Percentiles rank a stretch among this genome's conserved stretches.
Evolutionary conservation across 2,113 vertebrate species (phyloP).

Genomic region (Irena cyanogastra): DNA sequence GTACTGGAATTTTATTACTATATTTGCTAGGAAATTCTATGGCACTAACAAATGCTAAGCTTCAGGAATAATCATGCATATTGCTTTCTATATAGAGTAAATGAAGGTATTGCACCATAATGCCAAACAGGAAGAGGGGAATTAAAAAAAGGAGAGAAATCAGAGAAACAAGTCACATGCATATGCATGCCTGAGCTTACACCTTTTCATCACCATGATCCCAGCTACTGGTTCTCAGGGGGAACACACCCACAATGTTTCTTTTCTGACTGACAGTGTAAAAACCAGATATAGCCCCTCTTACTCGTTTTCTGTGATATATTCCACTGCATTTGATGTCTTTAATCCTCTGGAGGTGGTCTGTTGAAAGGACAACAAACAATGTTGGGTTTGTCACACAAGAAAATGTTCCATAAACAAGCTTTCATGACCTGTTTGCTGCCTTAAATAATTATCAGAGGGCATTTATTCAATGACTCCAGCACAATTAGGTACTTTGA

Average conservation of each 20-base stretch:
- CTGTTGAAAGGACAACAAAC: slow-evolving; percentile 58
- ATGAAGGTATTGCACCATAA: background rate
- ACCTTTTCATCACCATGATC: background rate
- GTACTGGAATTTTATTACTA: background rate
- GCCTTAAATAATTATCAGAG: background rate
- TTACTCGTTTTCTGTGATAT: slow-evolving; percentile 79
- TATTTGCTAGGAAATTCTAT: background rate
- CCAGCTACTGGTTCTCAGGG: background rate
- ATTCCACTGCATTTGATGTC: slow-evolving; percentile 71
- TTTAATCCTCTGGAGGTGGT: slow-evolving; percentile 79
- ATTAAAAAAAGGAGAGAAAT: background rate
- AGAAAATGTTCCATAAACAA: background rate
- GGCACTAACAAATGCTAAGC: background rate
- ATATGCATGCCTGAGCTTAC: background rate
- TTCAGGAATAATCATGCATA: background rate
- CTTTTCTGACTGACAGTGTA: background rate
- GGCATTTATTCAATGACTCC: background rate
- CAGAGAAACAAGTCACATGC: background rate
- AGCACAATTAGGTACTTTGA: background rate
- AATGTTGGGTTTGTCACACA: background rate
- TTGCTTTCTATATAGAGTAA: background rate
- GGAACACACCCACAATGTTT: background rate
- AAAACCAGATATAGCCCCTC: background rate
- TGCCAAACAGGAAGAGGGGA: background rate
- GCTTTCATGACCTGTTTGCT: background rate